A percentile compares a stretch with the other conserved stretches of the same genome.
These are phyloP conservation scores for Acleris literana DNA, from an alignment of 2,888 invertebrate species.

Conservation along the genomic window DNA sequence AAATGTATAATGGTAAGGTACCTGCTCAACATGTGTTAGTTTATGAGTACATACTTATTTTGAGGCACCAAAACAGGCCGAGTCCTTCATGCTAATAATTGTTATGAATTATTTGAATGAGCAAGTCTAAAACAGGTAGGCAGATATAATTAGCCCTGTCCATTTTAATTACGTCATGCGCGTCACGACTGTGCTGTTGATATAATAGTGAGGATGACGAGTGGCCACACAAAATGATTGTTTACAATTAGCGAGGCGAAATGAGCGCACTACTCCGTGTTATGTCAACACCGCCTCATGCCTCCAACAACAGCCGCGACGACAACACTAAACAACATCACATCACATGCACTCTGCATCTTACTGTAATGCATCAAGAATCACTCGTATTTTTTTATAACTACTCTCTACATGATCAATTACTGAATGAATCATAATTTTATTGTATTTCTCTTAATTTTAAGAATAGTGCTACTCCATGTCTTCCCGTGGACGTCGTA, in stretches of 20 bases:
- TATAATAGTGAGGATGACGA: constrained; percentile 18
- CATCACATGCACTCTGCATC: no score
- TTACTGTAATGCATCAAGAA: no score
- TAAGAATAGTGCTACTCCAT: no score
- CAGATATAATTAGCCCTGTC: neutral
- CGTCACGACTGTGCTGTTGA: constrained; percentile 23
- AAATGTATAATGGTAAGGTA: no score
- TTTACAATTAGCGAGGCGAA: constrained; percentile 32
- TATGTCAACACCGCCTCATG: constrained; percentile 28
- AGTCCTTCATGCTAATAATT: neutral
- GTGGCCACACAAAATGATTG: constrained; percentile 23
- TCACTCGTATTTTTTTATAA: no score
- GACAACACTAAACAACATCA: constrained; percentile 15
- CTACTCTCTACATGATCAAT: no score
- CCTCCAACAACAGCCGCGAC: constrained; percentile 25
- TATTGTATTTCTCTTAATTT: no score
- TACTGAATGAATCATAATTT: no score
- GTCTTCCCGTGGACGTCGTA: no score
- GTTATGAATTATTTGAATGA: neutral
- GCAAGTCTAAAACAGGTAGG: neutral
- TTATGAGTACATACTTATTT: neutral
- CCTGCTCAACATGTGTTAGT: neutral
- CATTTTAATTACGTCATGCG: constrained; percentile 10
- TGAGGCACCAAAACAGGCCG: neutral
- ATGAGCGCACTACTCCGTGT: constrained; percentile 29